Conservation (phyloP, 2,888 invertebrate species). For the Brenthis daphne region DNA sequence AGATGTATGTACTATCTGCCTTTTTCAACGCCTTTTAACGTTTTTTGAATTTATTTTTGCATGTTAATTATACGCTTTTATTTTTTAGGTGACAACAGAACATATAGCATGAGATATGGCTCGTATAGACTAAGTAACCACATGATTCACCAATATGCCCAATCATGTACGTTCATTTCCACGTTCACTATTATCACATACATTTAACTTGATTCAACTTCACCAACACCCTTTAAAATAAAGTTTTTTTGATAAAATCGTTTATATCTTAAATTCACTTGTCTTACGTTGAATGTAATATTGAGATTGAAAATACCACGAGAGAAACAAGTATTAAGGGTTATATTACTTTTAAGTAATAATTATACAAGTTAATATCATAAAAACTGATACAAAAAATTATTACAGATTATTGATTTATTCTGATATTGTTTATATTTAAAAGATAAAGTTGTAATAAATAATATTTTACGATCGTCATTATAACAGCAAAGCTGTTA, state of each 20-base stretch:
- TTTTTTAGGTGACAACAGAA: constrained; percentile 72
- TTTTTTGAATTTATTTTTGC: constrained; percentile 46
- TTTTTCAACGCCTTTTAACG: constrained; percentile 28
- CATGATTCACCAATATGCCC: constrained; percentile 60
- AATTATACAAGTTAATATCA: too few species aligned
- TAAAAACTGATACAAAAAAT: too few species aligned
- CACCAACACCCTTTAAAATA: not conserved
- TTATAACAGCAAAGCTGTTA: constrained; percentile 17
- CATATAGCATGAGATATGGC: constrained; percentile 72
- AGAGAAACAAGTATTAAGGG: too few species aligned
- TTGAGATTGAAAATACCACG: not conserved
- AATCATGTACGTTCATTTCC: constrained; percentile 67
- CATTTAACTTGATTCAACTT: constrained; percentile 28
- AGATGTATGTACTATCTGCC: constrained; percentile 40
- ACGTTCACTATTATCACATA: not conserved
- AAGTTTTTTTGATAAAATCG: not conserved
- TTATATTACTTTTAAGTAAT: too few species aligned
- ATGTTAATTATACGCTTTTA: constrained; percentile 54
- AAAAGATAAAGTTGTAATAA: too few species aligned
- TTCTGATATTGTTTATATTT: too few species aligned
- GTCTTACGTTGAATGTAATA: constrained; percentile 20
- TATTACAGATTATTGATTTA: too few species aligned
- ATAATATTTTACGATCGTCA: not conserved
- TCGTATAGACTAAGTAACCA: constrained; percentile 69
- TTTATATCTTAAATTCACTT: constrained; percentile 9